phyloP scores from a whole-genome alignment of 2,888 invertebrate species.

The Andrena fulva region DNA sequence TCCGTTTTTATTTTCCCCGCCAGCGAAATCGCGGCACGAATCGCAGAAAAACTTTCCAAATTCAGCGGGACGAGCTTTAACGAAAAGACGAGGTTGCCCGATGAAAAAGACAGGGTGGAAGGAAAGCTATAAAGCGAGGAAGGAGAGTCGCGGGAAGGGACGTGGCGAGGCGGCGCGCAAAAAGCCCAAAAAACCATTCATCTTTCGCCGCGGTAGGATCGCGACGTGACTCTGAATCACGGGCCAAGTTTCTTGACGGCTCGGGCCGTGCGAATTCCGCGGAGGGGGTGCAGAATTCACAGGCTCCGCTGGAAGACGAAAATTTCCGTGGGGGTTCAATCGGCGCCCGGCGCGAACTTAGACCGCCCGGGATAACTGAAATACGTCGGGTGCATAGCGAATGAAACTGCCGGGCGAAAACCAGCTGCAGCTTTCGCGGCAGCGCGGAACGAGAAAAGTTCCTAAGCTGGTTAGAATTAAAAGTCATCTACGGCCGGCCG shows the following conservation, averaged over 20 bases:
- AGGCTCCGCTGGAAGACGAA: slow-evolving; percentile 43
- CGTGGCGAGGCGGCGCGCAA: slow-evolving; percentile 48
- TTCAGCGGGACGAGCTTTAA: slow-evolving; percentile 37
- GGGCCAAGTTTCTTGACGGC: slow-evolving; percentile 52
- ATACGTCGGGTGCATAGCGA: slow-evolving; percentile 68
- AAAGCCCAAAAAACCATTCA: slow-evolving; percentile 65
- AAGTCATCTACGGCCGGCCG: slow-evolving; percentile 64
- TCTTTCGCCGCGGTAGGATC: slow-evolving; percentile 64
- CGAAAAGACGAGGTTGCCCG: slow-evolving; percentile 30
- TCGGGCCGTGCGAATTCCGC: slow-evolving; percentile 63
- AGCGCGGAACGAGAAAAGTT: slow-evolving; percentile 70
- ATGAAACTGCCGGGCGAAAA: slow-evolving; percentile 61
- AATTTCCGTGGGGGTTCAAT: slow-evolving; percentile 54
- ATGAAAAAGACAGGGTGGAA: slow-evolving; percentile 11
- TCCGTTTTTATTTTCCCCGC: slow-evolving; percentile 39
- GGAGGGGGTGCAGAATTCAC: slow-evolving; percentile 49
- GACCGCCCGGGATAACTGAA: slow-evolving; percentile 62
- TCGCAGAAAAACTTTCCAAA: slow-evolving; percentile 59
- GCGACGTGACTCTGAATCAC: slow-evolving; percentile 67
- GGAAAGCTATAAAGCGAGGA: slow-evolving; percentile 33
- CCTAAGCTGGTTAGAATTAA: slow-evolving; percentile 64
- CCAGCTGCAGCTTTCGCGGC: slow-evolving; percentile 40
- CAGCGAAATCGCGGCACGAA: slow-evolving; percentile 42
- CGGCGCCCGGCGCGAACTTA: slow-evolving; percentile 23
- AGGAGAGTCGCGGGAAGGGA: slow-evolving; percentile 6